Evolutionary conservation across 2,888 invertebrate species (phyloP).

Genomic region (Ennomos quercinarius): DNA sequence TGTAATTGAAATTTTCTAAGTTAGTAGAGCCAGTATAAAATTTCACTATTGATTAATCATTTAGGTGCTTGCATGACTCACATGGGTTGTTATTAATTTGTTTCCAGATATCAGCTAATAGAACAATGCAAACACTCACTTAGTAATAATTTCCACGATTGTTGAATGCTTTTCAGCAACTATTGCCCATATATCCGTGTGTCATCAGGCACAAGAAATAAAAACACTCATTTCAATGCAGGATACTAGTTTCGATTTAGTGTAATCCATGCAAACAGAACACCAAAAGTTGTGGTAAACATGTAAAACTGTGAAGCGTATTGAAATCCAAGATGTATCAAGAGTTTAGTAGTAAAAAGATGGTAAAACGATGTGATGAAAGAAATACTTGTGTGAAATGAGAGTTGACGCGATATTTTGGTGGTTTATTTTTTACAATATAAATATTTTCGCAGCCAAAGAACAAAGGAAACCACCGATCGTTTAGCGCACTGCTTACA

Average conservation of each 20-base stretch:
- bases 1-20: too few species aligned
- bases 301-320: slow-evolving; percentile 55
- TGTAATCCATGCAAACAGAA: slow-evolving; percentile 57
- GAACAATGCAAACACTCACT: slow-evolving; percentile 43
- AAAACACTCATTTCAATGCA: slow-evolving; percentile 74
- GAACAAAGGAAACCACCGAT: slow-evolving; percentile 41
- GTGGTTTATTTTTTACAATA: slow-evolving; percentile 35
- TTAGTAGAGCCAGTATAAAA: too few species aligned
- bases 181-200: slow-evolving; percentile 57
- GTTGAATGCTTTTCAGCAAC: slow-evolving; percentile 40
- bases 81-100: slow-evolving; percentile 1
- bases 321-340: slow-evolving; percentile 55
- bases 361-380: slow-evolving; percentile 39
- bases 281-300: slow-evolving; percentile 56
- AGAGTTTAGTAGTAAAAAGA: slow-evolving; percentile 20
- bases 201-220: slow-evolving; percentile 61
- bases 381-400: slow-evolving; percentile 38
- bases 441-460: slow-evolving; percentile 40
- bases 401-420: slow-evolving; percentile 38
- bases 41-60: too few species aligned
- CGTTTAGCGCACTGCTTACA: slow-evolving; percentile 39
- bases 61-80: slow-evolving; percentile 10
- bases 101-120: slow-evolving; percentile 8
- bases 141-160: slow-evolving; percentile 35
- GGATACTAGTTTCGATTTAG: slow-evolving; percentile 68